Percentiles rank a stretch among this genome's conserved stretches.
These are phyloP conservation scores for Gnathonemus longibarbis DNA, from an alignment of 2,113 vertebrate genomes.

Conservation along the genomic window DNA sequence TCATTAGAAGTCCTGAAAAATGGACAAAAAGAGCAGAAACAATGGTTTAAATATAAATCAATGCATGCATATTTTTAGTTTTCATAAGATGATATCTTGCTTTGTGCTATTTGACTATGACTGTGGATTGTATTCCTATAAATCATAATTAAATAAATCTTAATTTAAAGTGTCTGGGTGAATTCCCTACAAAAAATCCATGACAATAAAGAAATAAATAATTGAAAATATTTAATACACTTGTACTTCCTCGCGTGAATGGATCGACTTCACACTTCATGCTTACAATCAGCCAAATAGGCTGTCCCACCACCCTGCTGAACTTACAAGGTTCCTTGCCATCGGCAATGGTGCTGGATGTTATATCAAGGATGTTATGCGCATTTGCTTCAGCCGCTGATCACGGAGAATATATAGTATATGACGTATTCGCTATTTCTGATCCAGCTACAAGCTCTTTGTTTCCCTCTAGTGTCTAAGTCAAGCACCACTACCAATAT, in stretches of 20 bases:
- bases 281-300: not conserved
- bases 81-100: not conserved
- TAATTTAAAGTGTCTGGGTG: not conserved
- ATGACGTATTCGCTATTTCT: not conserved
- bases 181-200: not conserved
- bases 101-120: not conserved
- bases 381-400: not conserved
- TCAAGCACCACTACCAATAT: not conserved
- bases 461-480: not conserved
- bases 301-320: not conserved
- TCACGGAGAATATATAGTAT: not conserved
- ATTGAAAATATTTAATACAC: not conserved
- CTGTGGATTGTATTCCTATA: not conserved
- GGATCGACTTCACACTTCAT: not conserved
- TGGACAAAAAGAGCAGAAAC: not conserved
- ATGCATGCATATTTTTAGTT: not conserved
- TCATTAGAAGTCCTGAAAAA: not conserved
- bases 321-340: not conserved
- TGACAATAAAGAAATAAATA: not conserved
- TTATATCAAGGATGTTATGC: not conserved
- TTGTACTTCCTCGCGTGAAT: not conserved
- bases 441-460: not conserved
- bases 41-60: not conserved
- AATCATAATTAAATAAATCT: not conserved
- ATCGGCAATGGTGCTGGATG: not conserved